phyloP scores from a whole-genome alignment of 2,113 vertebrate species.

The Lagopus leucura region DNA sequence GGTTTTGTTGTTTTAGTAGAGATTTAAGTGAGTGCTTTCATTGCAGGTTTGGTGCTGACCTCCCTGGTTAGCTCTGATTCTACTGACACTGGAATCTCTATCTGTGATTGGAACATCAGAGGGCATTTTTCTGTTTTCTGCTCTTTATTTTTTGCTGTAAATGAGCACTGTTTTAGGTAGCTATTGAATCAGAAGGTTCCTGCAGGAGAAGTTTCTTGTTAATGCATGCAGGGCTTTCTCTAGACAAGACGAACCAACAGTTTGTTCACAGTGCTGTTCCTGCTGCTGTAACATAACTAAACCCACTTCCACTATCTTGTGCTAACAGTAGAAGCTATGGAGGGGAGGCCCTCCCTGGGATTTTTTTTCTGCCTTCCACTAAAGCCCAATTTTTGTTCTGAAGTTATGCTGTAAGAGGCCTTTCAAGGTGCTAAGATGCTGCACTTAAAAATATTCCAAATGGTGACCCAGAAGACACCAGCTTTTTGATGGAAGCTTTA shows the following conservation, averaged over 20 bases:
- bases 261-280: neutral
- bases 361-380: neutral
- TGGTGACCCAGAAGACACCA: neutral
- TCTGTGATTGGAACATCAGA: neutral
- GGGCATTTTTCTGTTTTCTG: neutral
- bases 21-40: neutral
- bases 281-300: neutral
- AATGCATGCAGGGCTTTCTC: neutral
- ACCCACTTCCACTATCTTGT: neutral
- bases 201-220: neutral
- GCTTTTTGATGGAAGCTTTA: neutral
- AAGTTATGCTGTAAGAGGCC: neutral
- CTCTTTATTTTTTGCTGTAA: neutral
- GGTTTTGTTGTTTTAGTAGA: neutral
- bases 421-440: neutral
- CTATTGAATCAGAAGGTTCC: constrained; percentile 4
- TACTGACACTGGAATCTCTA: neutral
- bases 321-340: neutral
- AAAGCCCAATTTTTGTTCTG: neutral
- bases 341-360: neutral
- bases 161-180: neutral
- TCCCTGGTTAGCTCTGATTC: neutral
- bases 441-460: neutral
- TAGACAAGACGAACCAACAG: neutral
- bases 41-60: fast-evolving